Conservation (phyloP, 2,797 vertebrate species). For the Anabacerthia variegaticeps region DNA sequence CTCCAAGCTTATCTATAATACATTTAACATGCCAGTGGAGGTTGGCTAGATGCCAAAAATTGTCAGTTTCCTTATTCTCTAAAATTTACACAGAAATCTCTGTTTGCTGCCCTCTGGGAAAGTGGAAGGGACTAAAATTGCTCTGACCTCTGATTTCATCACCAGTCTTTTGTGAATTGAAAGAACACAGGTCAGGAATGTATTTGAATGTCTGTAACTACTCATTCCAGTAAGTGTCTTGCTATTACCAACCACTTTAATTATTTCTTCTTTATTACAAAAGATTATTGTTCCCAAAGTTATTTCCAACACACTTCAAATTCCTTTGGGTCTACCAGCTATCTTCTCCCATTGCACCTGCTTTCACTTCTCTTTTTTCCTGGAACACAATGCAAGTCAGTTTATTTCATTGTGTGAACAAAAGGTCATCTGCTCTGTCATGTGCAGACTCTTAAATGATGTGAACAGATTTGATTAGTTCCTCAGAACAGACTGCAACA, state of each 20-base stretch:
- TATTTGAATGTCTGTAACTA: neutral
- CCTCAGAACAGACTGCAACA: neutral
- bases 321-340: neutral
- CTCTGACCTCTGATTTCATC: neutral
- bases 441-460: neutral
- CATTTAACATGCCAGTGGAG: neutral
- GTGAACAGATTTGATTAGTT: neutral
- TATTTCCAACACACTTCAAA: neutral
- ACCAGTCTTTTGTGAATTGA: neutral
- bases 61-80: neutral
- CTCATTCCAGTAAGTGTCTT: neutral
- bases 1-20: neutral
- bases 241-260: neutral
- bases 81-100: neutral
- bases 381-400: neutral
- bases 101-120: neutral
- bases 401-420: neutral
- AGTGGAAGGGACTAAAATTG: neutral
- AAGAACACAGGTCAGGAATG: neutral
- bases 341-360: fast-evolving
- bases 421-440: neutral
- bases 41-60: neutral
- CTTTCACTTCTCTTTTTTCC: neutral
- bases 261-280: neutral
- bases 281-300: neutral